Base-by-base conservation (phyloP, 2,888 invertebrate species). In the Pyrochroa serraticornis region DNA sequence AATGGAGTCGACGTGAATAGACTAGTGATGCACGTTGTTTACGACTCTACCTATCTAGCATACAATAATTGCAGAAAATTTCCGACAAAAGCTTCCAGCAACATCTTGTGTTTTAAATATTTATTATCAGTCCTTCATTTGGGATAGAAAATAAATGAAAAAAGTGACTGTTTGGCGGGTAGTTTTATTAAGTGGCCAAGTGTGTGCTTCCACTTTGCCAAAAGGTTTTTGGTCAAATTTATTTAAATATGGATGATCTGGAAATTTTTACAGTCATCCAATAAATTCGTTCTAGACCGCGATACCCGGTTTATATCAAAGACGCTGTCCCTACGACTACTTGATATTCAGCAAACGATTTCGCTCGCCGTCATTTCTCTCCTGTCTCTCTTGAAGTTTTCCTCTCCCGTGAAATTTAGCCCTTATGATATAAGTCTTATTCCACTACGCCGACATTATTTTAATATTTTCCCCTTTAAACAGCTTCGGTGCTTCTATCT, bases 271-370 rank as follows among this genome's bases (percentile, higher is more conserved):
- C 58, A 62, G 62, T 65, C 63, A 62, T 69, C 64, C 68, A 67
- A 72, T 72, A 72, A 71, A 71, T 72, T 69, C 65, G 60, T 66
- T 59, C 63, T 62, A 65, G 63, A 66, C 70, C 69, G 62, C 63
- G 58, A 65, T 61, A 49, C 66, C 54, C 56, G 66, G 62, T 67
- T 66, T 69, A 68, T 63, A 72, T 71, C 63, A 65, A 70, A 71
- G 67, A 67, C 67, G 69, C 65, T 69, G 70, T 70, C 68, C 67
- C 62, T 42, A 45, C 52, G 66, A 59, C 71, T 72, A 72, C 72
- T 79, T 79, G 74, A 75, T 78, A 79, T 79, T 78, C 79, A 66
- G 72, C 66, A 68, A 72, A 71, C 77, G 77, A 74, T 75, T 76
- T 74, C 72, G 74, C 76, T 74, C 74, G 77, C 76, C 77, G 74